phyloP scores from a whole-genome alignment of 2,113 vertebrate genomes.

The Oryzias curvinotus region DNA sequence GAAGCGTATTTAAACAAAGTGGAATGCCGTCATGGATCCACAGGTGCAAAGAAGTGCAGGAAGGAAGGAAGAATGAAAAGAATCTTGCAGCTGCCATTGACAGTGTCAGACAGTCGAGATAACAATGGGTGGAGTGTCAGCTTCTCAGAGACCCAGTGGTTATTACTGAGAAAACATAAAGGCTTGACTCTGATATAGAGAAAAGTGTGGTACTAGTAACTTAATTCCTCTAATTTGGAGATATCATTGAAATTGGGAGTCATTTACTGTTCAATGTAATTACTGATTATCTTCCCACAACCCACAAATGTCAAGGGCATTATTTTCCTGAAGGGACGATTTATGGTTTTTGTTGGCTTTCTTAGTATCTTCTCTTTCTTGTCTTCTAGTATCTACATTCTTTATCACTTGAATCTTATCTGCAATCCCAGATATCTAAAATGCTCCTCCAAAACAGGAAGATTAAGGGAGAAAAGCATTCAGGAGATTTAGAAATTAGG shows the following conservation, averaged over 20 bases:
- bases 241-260: slow-evolving; percentile 9
- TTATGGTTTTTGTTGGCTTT: slow-evolving; percentile 15
- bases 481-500: slow-evolving; percentile 3
- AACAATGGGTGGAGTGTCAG: slow-evolving; percentile 12
- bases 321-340: neutral
- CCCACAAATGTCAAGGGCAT: slow-evolving; percentile 23
- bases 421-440: slow-evolving; percentile 42
- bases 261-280: slow-evolving; percentile 3
- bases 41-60: slow-evolving; percentile 7
- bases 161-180: slow-evolving; percentile 17
- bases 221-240: slow-evolving; percentile 2
- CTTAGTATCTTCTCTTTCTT: slow-evolving; percentile 3
- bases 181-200: slow-evolving; percentile 1
- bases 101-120: slow-evolving; percentile 26
- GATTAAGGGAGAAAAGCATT: slow-evolving; percentile 18
- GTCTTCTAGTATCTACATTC: slow-evolving; percentile 41
- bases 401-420: slow-evolving; percentile 57
- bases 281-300: neutral
- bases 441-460: slow-evolving; percentile 15
- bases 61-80: slow-evolving; percentile 8
- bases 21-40: neutral
- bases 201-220: neutral
- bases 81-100: slow-evolving; percentile 5
- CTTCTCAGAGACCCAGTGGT: slow-evolving; percentile 9
- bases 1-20: too few relatives aligned